phyloP scores from a whole-genome alignment of 2,113 vertebrate genomes.

The Bufo gargarizans region DNA sequence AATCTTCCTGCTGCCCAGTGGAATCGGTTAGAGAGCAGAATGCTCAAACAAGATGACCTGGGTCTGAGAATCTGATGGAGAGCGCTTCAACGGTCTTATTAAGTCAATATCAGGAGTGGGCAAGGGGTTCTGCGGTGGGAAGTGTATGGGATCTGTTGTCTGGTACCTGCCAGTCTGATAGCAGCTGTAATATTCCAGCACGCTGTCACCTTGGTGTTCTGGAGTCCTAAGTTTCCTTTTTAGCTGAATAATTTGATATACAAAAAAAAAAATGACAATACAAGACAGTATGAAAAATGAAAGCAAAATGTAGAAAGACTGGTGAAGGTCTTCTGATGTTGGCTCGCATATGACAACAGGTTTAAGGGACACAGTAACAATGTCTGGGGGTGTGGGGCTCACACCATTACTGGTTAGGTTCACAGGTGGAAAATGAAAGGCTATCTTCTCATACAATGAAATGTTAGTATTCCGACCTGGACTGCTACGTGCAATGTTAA shows the following conservation, averaged over 20 bases:
- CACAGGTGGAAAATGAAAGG: slow-evolving; percentile 61
- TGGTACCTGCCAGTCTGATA: slow-evolving; percentile 78
- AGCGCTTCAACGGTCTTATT: slow-evolving; percentile 69
- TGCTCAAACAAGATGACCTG: slow-evolving; percentile 84
- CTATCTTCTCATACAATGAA: slow-evolving; percentile 61
- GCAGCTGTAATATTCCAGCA: slow-evolving; percentile 80
- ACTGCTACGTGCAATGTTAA: slow-evolving; percentile 54
- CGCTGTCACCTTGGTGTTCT: slow-evolving; percentile 73
- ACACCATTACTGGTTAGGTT: slow-evolving; percentile 63
- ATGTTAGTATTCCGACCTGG: slow-evolving; percentile 42
- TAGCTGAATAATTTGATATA: slow-evolving; percentile 74
- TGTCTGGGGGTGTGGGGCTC: slow-evolving; percentile 52
- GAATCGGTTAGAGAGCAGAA: slow-evolving; percentile 69
- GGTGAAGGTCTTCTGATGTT: slow-evolving; percentile 71
- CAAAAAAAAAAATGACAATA: slow-evolving; percentile 73
- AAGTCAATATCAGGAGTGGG: slow-evolving; percentile 70
- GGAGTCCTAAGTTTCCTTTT: slow-evolving; percentile 69
- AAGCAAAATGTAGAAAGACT: slow-evolving; percentile 78
- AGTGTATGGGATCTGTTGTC: slow-evolving; percentile 66
- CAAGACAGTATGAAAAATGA: slow-evolving; percentile 79
- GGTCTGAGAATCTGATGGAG: slow-evolving; percentile 72
- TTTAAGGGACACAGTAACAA: slow-evolving; percentile 67
- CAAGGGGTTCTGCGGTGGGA: slow-evolving; percentile 61
- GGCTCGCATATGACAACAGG: slow-evolving; percentile 71
- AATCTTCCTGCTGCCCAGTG: background rate